Conservation (phyloP, 1,140 invertebrate genomes). For the Pseudomyrmex pallidus region DNA sequence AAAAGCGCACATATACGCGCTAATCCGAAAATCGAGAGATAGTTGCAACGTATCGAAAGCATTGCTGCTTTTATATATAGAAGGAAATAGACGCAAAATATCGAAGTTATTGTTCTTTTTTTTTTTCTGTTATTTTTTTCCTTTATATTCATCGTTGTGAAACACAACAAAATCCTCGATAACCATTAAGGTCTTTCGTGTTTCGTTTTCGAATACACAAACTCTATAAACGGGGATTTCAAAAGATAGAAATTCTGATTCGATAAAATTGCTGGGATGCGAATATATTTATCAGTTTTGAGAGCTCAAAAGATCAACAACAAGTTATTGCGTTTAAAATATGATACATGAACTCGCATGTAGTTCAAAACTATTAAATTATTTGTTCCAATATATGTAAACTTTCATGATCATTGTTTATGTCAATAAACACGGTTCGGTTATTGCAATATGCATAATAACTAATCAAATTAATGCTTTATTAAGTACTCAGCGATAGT, state of each 20-base stretch:
- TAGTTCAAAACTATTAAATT: conserved; percentile 12
- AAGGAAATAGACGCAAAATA: too few species aligned
- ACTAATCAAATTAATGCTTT: conserved; percentile 4
- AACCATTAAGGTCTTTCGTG: too few species aligned
- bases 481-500: neutral
- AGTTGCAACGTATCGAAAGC: too few species aligned
- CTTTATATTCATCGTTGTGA: too few species aligned
- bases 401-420: neutral
- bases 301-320: neutral
- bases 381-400: neutral
- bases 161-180: too few species aligned
- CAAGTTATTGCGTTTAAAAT: conserved; percentile 5
- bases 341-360: neutral
- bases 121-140: too few species aligned
- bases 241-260: neutral
- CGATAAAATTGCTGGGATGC: neutral
- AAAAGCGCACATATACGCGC: too few species aligned
- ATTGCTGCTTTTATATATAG: too few species aligned
- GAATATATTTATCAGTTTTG: neutral
- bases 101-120: too few species aligned
- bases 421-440: neutral
- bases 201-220: too few species aligned
- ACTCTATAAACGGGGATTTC: neutral
- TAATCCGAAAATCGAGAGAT: too few species aligned
- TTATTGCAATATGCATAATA: neutral